Percentiles rank a stretch among this genome's conserved stretches.
Evolutionary conservation across 2,888 invertebrate species (phyloP).

Genomic region (Abrostola triplasia): DNA sequence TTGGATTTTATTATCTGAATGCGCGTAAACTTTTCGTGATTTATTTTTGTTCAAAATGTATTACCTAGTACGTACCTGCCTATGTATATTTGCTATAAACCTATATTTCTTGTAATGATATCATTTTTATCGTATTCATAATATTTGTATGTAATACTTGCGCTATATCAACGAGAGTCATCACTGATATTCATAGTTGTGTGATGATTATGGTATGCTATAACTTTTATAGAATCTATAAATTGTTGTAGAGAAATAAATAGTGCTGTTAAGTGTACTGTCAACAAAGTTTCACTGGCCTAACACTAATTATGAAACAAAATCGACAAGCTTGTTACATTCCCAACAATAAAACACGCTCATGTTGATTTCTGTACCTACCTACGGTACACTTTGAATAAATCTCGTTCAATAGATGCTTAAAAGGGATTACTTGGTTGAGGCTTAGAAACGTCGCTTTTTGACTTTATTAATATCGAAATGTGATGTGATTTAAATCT

Average conservation of each 20-base stretch:
- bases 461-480: no score
- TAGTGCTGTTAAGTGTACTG: background rate
- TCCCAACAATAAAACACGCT: constrained; percentile 26
- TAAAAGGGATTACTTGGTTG: constrained; percentile 7
- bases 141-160: no score
- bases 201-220: no score
- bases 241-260: no score
- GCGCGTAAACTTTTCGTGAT: constrained; percentile 55
- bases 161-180: no score
- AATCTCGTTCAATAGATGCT: constrained; percentile 53
- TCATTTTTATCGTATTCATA: background rate
- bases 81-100: background rate
- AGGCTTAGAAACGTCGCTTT: no score
- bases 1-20: constrained; percentile 75
- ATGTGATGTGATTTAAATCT: no score
- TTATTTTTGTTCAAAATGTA: constrained; percentile 57
- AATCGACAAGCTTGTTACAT: constrained; percentile 7
- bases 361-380: constrained; percentile 27
- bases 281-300: constrained; percentile 8
- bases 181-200: no score
- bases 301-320: constrained; percentile 25
- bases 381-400: constrained; percentile 31
- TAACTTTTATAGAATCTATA: no score
- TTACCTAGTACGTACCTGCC: constrained; percentile 36
- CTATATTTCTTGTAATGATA: background rate